Evolutionary conservation across 1,140 invertebrate genomes (phyloP), one percentile per base, ranked within the genome.

Genomic region (Lepidurus couesii): DNA sequence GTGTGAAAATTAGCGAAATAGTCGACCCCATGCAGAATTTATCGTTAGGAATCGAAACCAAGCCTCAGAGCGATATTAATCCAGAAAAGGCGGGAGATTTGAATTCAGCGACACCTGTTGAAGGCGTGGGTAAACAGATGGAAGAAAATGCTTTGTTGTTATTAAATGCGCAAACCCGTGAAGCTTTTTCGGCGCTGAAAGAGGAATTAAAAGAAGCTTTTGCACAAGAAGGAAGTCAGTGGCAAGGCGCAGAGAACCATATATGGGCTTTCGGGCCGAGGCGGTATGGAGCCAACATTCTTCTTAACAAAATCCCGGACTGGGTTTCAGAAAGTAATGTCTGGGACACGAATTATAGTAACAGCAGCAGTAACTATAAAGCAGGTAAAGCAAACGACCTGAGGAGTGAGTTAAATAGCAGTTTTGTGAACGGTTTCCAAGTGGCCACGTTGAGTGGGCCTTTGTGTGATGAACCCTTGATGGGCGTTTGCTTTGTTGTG

Each of bases 401-500:
- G 16, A 13, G 53, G 13, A 65, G 13, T 21, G 78, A 80, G 16
- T 93, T 89, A 83, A 91, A 92, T 82, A 91, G 88, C 83, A 93
- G 91, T 85, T 91, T 98, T 83, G 88, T 98, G 1, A 96, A 93
- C 87, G 97, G 97, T 2, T 99, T 98, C 85, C 95, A 98, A 88
- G 84, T 98, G 83, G 95, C 95, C 0, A 92, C 94, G 1, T 85
- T 92, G 16, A 90, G 93, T 74, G 97, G 97, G 6, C 95, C 96
- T 6, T 84, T 98, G 24, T 98, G 97, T 86, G 95, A 98, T 84
- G 97, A 98, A 83, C 95, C 96, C 21, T 94, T 98, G 92, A 93
- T 92, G 88, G 96, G 96, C 1, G 94, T 98, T 0, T 94, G 91
- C 78, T 97, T 98, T 85, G 87, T 95, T 80, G 88, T 98, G 2